Base-by-base conservation (phyloP, 2,888 invertebrate species). In the Lasioglossum lativentre region DNA sequence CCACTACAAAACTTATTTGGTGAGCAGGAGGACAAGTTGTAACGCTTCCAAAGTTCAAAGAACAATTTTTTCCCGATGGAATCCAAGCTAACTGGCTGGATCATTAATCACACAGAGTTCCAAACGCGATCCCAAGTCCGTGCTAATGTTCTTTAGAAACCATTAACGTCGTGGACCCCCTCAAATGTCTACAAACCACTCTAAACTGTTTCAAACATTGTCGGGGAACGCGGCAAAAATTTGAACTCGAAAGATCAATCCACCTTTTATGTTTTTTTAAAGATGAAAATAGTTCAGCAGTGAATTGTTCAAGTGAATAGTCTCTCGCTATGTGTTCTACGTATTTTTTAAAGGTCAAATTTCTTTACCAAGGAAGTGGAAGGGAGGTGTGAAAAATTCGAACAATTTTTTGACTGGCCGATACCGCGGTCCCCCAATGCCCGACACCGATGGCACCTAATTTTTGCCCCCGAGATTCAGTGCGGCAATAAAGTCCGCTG, bases 401-500 rank as follows among this genome's bases (percentile, higher is more conserved):
- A 66, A 66, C 16, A 66, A 66, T 66, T 66, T 66, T 66, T 66
- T 23, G 4, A 34, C 6, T 16, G 30, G 66, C 30, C 34, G 66
- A 34, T 66, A 34, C 30, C 2, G 30, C 14, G 10, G 30, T 4
- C 5, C 27, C 27, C 30, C 30, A 30, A 30, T 34, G 63, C 5
- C 30, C 5, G 63, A 63, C 59, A 27, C 80, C 80, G 88, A 85
- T 87, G 88, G 86, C 86, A 88, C 87, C 87, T 88, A 78, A 85
- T 83, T 90, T 92, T 91, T 90, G 88, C 86, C 90, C 88, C 88
- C 87, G 92, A 93, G 92, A 92, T 94, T 94, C 92, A 92, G 91
- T 87, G 90, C 91, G 73, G 92, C 89, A 93, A 93, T 93, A 93
- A 92, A 92, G 92, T 88, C 66, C 87, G 90, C 89, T 87, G 89